Base-by-base conservation (phyloP, 2,888 invertebrate species). In the Charanyca ferruginea region DNA sequence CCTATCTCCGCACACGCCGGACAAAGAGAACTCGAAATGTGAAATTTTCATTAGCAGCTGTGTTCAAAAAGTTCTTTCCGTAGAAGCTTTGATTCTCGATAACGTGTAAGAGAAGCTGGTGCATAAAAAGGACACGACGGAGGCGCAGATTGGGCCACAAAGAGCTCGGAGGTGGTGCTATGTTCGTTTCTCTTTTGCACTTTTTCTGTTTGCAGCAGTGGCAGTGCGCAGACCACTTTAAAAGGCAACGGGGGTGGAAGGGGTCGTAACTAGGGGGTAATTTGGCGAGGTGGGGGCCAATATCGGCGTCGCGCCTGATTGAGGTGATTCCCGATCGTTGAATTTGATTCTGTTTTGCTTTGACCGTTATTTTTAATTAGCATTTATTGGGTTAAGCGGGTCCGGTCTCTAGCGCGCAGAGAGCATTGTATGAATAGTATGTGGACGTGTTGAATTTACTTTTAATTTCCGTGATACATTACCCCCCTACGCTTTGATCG, bases 211-310 rank as follows among this genome's bases (percentile, higher is more conserved):
- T 94, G 92, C 92, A 93, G 91, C 94, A 93, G 93, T 93, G 91
- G 93, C 92, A 94, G 92, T 93, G 92, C 93, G 89, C 93, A 94
- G 94, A 95, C 95, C 95, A 94, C 95, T 95, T 95, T 94, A 95
- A 95, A 94, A 94, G 93, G 94, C 92, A 92, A 89, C 87, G 89
- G 89, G 94, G 93, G 92, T 89, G 92, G 90, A 87, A 86, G 91
- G 91, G 92, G 91, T 82, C 90, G 93, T 94, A 94, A 94, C 94
- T 92, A 94, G 95, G 94, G 93, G 95, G 95, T 95, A 95, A 95
- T 95, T 95, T 94, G 92, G 94, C 85, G 91, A 93, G 93, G 93
- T 89, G 94, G 94, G 91, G 91, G 92, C 91, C 94, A 92, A 95
- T 95, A 95, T 94, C 92, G 93, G 90, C 94, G 90, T 90, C 91